Conservation (phyloP, 2,113 vertebrate species). For the Pangasianodon hypophthalmus region DNA sequence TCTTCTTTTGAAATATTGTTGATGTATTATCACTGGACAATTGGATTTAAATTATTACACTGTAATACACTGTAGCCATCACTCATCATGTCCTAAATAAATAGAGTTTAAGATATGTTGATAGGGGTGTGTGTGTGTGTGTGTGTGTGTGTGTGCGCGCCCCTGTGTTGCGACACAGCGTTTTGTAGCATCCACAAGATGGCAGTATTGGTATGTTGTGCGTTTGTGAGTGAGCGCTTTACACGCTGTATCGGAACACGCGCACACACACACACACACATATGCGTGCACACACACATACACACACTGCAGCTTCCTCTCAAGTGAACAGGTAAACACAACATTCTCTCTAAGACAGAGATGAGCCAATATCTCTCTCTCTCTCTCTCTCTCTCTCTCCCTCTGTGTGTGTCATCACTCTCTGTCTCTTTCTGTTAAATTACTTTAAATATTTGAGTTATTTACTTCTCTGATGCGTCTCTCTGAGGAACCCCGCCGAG, state of each 20-base stretch:
- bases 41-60: neutral
- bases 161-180: neutral
- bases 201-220: conserved; percentile 56
- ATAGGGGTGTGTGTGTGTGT: neutral
- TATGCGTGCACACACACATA: neutral
- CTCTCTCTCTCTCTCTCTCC: neutral
- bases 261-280: neutral
- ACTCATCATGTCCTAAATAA: neutral
- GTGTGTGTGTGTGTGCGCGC: neutral
- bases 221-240: neutral
- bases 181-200: conserved; percentile 54
- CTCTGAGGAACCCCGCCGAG: neutral
- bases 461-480: neutral
- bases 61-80: neutral
- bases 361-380: neutral
- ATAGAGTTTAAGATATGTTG: neutral
- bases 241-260: neutral
- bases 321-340: conserved; percentile 20
- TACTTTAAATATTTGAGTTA: conserved; percentile 22
- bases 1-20: neutral
- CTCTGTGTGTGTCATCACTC: too few species aligned
- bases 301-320: conserved; percentile 5
- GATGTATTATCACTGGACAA: neutral
- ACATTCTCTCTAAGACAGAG: conserved; percentile 6
- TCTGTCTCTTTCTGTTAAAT: neutral